Conservation (phyloP, 2,888 invertebrate species). For the Cheilosia scutellata region DNA sequence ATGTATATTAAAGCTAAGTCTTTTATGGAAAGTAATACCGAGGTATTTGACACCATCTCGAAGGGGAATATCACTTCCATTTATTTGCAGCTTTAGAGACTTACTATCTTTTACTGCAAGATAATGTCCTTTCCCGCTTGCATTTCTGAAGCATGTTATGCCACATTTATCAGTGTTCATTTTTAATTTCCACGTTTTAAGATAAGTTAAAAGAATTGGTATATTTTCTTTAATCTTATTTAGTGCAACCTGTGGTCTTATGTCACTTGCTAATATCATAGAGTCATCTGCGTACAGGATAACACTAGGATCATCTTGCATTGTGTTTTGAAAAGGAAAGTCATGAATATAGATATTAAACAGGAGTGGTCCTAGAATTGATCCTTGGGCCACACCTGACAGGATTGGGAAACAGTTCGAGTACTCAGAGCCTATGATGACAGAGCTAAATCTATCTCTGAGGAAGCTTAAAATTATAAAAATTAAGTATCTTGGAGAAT, state of each 20-base stretch:
- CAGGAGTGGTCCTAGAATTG: neutral
- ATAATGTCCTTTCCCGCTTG: slow-evolving; percentile 17
- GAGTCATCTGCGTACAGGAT: slow-evolving; percentile 1
- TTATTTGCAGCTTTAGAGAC: neutral
- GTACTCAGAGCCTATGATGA: neutral
- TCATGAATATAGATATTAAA: slow-evolving; percentile 15
- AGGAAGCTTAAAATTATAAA: too few relatives aligned
- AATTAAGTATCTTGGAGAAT: neutral
- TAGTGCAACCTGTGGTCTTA: neutral
- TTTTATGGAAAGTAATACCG: slow-evolving; percentile 12
- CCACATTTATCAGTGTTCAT: slow-evolving; percentile 11
- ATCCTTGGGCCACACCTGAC: slow-evolving; percentile 3
- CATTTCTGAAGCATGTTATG: slow-evolving; percentile 21
- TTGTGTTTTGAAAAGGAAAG: slow-evolving; percentile 1
- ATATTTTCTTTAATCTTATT: neutral
- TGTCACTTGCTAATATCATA: slow-evolving; percentile 6
- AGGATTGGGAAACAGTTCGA: neutral
- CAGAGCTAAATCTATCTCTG: neutral
- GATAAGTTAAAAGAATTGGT: neutral
- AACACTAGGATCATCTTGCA: neutral
- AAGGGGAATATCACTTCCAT: neutral
- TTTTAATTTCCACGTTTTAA: slow-evolving; percentile 2
- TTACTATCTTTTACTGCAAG: slow-evolving; percentile 30
- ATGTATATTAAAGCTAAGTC: slow-evolving; percentile 21
- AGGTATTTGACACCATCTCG: slow-evolving; percentile 13